Conservation (phyloP, 1,140 invertebrate species). For the Cotesia glomerata region DNA sequence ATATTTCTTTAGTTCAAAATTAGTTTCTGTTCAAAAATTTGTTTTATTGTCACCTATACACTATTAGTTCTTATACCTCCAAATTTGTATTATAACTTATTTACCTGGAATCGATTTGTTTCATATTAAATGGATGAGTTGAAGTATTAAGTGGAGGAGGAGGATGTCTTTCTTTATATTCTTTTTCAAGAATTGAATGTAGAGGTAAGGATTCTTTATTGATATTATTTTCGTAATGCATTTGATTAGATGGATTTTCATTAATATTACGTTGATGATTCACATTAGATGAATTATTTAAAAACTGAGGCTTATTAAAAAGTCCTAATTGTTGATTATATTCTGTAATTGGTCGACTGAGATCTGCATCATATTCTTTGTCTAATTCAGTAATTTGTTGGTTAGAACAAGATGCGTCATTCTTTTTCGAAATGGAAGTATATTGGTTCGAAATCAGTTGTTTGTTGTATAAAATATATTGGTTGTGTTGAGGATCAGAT, state of each 20-base stretch:
- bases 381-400: conserved; percentile 11
- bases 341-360: conserved; percentile 42
- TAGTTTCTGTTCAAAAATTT: neutral
- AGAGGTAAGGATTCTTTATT: conserved; percentile 40
- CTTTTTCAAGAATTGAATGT: conserved; percentile 50
- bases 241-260: conserved; percentile 38
- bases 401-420: conserved; percentile 33
- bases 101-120: conserved; percentile 55
- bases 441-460: conserved; percentile 44
- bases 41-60: neutral
- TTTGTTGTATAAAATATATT: conserved; percentile 38
- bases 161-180: conserved; percentile 67
- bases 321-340: conserved; percentile 45
- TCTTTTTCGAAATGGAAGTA: conserved; percentile 37
- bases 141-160: conserved; percentile 74
- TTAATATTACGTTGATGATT: conserved; percentile 44
- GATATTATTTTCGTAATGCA: conserved; percentile 38
- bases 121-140: conserved; percentile 75
- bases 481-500: conserved; percentile 46
- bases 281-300: conserved; percentile 42
- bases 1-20: neutral
- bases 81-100: neutral
- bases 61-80: too few species aligned
- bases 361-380: conserved; percentile 37
- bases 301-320: conserved; percentile 47